phyloP scores from a whole-genome alignment of 2,888 invertebrate genomes.

The Odontothrips loti region DNA sequence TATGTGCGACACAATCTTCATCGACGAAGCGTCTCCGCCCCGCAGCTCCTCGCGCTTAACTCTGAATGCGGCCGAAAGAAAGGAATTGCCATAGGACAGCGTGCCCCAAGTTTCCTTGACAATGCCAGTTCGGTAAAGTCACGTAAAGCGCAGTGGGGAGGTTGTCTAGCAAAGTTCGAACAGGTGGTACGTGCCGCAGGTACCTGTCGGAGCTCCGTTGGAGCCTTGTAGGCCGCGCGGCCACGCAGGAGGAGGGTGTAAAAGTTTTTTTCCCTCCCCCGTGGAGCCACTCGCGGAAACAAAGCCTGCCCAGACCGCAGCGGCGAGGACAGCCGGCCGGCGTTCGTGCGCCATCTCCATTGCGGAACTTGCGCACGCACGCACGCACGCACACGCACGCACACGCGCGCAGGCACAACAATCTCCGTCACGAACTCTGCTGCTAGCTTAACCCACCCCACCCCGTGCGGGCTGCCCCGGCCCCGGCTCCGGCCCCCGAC shows the following conservation, averaged over 20 bases:
- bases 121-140: too few relatives aligned
- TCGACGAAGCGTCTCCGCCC: too few relatives aligned
- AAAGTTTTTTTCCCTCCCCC: neutral
- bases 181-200: neutral
- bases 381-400: neutral
- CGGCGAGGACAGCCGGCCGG: neutral
- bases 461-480: neutral
- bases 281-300: neutral
- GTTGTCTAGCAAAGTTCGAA: too few relatives aligned
- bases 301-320: neutral
- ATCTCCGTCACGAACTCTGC: conserved; percentile 5
- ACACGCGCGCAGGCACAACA: neutral
- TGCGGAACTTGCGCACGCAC: neutral
- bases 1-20: too few relatives aligned
- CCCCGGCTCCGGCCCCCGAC: neutral
- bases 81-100: too few relatives aligned
- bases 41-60: too few relatives aligned
- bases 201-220: neutral
- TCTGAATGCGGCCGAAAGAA: too few relatives aligned
- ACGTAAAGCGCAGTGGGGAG: too few relatives aligned
- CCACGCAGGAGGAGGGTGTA: neutral
- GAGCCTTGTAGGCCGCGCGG: neutral
- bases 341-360: neutral
- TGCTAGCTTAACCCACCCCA: neutral
- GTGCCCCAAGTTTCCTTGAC: too few relatives aligned